These are phyloP conservation scores for Tenodera sinensis DNA, from an alignment of 2,888 invertebrate genomes.

Conservation along the genomic window DNA sequence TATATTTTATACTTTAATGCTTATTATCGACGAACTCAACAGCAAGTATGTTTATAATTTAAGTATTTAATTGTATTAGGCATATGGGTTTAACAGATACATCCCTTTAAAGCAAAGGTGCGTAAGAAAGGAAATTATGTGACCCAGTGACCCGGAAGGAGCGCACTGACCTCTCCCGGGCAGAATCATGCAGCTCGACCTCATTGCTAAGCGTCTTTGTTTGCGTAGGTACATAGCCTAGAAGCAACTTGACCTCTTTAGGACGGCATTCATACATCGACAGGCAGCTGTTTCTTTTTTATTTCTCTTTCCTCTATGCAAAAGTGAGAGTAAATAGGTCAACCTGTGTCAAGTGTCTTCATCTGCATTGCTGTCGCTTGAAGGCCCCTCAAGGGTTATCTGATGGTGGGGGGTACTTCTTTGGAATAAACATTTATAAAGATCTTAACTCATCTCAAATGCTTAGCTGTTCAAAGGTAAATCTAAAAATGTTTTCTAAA, in stretches of 20 bases:
- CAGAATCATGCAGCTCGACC: neutral
- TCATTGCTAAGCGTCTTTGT: neutral
- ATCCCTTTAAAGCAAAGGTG: neutral
- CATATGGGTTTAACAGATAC: neutral
- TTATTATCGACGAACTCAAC: too few relatives aligned
- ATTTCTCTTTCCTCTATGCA: neutral
- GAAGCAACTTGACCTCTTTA: neutral
- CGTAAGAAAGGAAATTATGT: neutral
- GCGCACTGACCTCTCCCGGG: neutral
- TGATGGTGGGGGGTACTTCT: neutral
- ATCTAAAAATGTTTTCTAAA: neutral
- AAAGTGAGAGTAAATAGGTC: neutral
- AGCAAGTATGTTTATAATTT: too few relatives aligned
- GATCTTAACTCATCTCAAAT: neutral
- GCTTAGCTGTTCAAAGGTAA: neutral
- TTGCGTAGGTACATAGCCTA: neutral
- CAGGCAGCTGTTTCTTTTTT: neutral
- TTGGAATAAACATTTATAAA: neutral
- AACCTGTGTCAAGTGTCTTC: neutral
- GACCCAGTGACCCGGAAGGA: neutral
- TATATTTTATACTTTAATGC: too few relatives aligned
- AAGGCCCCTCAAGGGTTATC: neutral
- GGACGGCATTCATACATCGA: neutral
- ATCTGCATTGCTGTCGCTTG: neutral
- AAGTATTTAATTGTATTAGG: too few relatives aligned